Conservation (phyloP, 2,888 invertebrate species). For the Callyntrura guangdongensis region DNA sequence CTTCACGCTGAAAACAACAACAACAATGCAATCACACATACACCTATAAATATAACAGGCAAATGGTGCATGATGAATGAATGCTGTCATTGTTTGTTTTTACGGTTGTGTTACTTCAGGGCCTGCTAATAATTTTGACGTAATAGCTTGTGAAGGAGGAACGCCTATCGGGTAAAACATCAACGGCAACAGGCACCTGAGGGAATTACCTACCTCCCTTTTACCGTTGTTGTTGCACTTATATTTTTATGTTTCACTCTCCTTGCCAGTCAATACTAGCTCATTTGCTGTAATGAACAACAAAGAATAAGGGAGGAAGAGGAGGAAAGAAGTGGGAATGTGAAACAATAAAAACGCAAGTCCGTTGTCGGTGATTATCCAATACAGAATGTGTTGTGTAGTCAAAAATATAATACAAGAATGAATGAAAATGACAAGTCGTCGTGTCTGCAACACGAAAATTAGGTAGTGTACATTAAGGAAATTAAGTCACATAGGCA, state of each 20-base stretch:
- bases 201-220: background rate
- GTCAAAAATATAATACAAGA: background rate
- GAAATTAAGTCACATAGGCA: background rate
- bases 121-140: conserved; percentile 31
- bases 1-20: background rate
- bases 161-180: background rate
- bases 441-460: background rate
- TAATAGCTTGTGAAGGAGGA: background rate
- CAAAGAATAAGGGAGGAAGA: conserved; percentile 21
- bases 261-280: conserved; percentile 16
- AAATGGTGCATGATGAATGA: too few relatives aligned
- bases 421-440: background rate
- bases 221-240: background rate
- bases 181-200: background rate
- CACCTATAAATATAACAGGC: background rate
- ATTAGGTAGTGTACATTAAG: background rate
- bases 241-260: conserved; percentile 21
- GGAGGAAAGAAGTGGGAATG: background rate
- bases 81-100: background rate
- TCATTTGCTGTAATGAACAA: background rate
- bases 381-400: background rate
- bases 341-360: conserved; percentile 16
- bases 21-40: background rate
- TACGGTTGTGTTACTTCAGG: conserved; percentile 2
- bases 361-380: conserved; percentile 26